phyloP scores from a whole-genome alignment of 2,113 vertebrate genomes.

The Oncorhynchus kisutch region DNA sequence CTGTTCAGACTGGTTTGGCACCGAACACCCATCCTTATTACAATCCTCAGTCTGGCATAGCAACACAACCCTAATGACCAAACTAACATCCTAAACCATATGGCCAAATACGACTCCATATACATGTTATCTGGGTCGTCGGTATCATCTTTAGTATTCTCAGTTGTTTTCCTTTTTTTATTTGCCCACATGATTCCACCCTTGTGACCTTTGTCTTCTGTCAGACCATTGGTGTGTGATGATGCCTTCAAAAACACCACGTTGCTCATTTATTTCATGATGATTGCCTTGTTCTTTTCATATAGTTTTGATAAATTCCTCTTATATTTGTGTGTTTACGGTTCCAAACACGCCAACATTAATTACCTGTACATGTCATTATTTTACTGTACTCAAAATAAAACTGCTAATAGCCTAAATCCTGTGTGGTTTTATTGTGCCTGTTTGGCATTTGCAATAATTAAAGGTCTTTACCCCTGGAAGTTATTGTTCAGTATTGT shows the following conservation, averaged over 20 bases:
- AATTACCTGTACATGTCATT: conserved; percentile 41
- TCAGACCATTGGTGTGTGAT: conserved; percentile 19
- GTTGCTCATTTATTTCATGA: conserved; percentile 47
- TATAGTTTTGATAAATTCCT: conserved; percentile 59
- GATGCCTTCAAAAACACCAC: conserved; percentile 33
- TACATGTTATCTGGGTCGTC: conserved; percentile 53
- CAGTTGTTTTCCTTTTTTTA: neutral
- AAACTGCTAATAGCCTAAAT: conserved; percentile 29
- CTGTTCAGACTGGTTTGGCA: neutral
- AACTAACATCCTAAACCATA: conserved; percentile 21
- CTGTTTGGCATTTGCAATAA: neutral
- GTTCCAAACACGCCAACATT: conserved; percentile 49
- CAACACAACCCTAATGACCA: conserved; percentile 16
- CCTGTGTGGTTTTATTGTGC: neutral
- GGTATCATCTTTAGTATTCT: conserved; percentile 41
- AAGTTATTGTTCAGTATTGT: neutral
- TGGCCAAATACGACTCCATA: conserved; percentile 31
- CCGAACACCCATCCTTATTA: neutral
- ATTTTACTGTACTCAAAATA: conserved; percentile 67
- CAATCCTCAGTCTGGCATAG: conserved; percentile 31
- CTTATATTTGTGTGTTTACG: conserved; percentile 65
- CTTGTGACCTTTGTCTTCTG: conserved; percentile 37
- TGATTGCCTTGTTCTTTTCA: conserved; percentile 52
- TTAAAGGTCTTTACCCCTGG: neutral
- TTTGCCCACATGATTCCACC: conserved; percentile 40